Percentiles rank a stretch among this genome's conserved stretches.
Conservation (phyloP, 2,888 invertebrate species). For the Anaspis maculata region DNA sequence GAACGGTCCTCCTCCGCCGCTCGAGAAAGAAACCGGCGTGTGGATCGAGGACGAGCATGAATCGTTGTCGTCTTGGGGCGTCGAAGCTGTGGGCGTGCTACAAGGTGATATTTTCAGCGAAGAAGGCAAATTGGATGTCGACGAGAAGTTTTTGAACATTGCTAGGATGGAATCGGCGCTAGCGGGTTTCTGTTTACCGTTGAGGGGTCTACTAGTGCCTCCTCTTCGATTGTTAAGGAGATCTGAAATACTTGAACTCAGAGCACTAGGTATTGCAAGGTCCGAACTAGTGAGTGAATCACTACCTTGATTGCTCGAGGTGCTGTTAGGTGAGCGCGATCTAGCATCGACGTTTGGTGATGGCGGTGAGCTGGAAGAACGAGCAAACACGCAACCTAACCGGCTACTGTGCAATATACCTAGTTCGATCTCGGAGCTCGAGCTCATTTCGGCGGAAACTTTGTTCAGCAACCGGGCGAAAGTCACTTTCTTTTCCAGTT, state of each 20-base stretch:
- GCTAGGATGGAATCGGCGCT: constrained; percentile 73
- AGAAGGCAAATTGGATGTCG: constrained; percentile 52
- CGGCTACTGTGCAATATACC: constrained; percentile 39
- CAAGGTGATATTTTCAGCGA: constrained; percentile 58
- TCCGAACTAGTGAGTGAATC: constrained; percentile 70
- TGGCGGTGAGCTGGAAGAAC: constrained; percentile 51
- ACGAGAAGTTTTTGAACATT: constrained; percentile 68
- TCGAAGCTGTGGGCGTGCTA: constrained; percentile 65
- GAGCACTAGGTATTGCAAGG: constrained; percentile 53
- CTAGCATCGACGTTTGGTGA: constrained; percentile 58
- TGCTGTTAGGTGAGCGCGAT: constrained; percentile 56
- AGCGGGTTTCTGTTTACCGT: constrained; percentile 55
- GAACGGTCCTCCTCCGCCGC: constrained; percentile 46
- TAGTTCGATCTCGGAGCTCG: constrained; percentile 61
- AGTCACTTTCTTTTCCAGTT: constrained; percentile 70
- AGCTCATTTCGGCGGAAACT: constrained; percentile 71
- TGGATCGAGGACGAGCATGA: constrained; percentile 61
- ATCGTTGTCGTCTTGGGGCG: constrained; percentile 68
- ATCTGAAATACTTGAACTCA: constrained; percentile 48
- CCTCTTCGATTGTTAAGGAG: constrained; percentile 32
- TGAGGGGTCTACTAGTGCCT: constrained; percentile 31
- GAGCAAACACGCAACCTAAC: constrained; percentile 38
- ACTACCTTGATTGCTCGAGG: constrained; percentile 68
- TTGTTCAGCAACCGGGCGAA: constrained; percentile 66
- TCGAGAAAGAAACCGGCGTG: constrained; percentile 52